Percentiles rank a stretch among this genome's conserved stretches.
Conservation (phyloP, 2,888 invertebrate genomes). For the Limulus polyphemus region DNA sequence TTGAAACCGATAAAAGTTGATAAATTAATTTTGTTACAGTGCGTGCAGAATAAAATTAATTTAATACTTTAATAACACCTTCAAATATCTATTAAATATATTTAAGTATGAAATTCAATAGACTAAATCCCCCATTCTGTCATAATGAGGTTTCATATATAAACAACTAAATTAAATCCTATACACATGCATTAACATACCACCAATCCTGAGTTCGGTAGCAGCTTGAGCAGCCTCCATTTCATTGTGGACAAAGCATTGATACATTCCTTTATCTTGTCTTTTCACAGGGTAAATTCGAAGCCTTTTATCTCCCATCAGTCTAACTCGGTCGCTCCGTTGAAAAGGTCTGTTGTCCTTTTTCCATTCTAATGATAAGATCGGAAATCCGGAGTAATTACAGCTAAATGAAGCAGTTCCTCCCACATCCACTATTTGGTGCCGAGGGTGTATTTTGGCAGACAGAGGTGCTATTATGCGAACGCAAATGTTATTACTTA, state of each 20-base stretch:
- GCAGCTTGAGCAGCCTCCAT: slow-evolving; percentile 76
- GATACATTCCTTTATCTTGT: slow-evolving; percentile 37
- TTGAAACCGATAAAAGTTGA: no score
- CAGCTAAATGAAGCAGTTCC: slow-evolving; percentile 18
- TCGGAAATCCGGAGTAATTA: slow-evolving; percentile 16
- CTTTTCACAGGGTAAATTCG: slow-evolving; percentile 22
- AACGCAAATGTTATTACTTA: no score
- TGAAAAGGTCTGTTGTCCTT: slow-evolving; percentile 19
- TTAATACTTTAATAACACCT: no score
- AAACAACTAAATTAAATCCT: no score
- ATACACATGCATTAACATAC: slow-evolving; percentile 37
- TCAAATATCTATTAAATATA: no score
- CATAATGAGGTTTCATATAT: no score
- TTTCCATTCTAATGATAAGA: slow-evolving; percentile 19
- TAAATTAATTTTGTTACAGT: no score
- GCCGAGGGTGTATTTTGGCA: slow-evolving; percentile 14
- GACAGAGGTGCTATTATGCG: slow-evolving; percentile 9
- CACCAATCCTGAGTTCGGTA: slow-evolving; percentile 64
- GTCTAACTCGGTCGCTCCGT: slow-evolving; percentile 13
- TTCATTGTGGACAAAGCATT: slow-evolving; percentile 73
- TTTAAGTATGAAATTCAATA: no score
- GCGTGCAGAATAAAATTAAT: no score
- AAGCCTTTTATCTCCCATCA: slow-evolving; percentile 16
- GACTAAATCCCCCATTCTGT: no score
- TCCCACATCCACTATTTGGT: slow-evolving; percentile 19